These are phyloP conservation scores for Brotula barbata DNA, from an alignment of 2,797 vertebrate genomes.

Conservation along the genomic window DNA sequence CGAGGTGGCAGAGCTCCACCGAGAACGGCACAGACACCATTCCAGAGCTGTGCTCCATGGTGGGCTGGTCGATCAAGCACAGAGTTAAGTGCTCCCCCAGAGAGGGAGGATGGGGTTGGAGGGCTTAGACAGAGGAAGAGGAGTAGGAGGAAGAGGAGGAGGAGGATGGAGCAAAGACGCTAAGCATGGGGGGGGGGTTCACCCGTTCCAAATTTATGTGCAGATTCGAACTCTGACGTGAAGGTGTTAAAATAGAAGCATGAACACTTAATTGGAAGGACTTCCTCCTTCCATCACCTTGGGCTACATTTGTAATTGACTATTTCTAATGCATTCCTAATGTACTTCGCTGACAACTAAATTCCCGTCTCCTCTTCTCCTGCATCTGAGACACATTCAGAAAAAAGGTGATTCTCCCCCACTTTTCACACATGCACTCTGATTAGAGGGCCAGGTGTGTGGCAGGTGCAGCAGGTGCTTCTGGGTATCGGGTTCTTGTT, in stretches of 20 bases:
- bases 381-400: constrained; percentile 14
- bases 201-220: constrained; percentile 37
- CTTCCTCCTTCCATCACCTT: constrained; percentile 23
- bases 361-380: constrained; percentile 19
- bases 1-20: constrained; percentile 74
- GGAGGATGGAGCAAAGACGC: constrained; percentile 43
- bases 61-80: constrained; percentile 81
- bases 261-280: constrained; percentile 38
- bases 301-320: constrained; percentile 39
- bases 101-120: constrained; percentile 70
- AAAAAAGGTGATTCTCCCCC: constrained; percentile 26
- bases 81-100: constrained; percentile 85
- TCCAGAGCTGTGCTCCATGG: constrained; percentile 71
- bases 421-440: constrained; percentile 64
- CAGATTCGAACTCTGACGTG: constrained; percentile 29
- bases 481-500: constrained; percentile 71
- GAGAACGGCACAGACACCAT: constrained; percentile 66
- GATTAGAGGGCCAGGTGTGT: constrained; percentile 76
- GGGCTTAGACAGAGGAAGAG: constrained; percentile 54
- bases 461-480: constrained; percentile 78
- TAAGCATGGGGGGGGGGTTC: constrained; percentile 35
- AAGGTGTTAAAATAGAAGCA: constrained; percentile 34
- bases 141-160: constrained; percentile 42
- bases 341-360: constrained; percentile 29
- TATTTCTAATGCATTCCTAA: constrained; percentile 47